Percentiles rank a stretch among this genome's conserved stretches.
Conservation (phyloP, 2,888 invertebrate genomes). For the Tetrapedia diversipes region DNA sequence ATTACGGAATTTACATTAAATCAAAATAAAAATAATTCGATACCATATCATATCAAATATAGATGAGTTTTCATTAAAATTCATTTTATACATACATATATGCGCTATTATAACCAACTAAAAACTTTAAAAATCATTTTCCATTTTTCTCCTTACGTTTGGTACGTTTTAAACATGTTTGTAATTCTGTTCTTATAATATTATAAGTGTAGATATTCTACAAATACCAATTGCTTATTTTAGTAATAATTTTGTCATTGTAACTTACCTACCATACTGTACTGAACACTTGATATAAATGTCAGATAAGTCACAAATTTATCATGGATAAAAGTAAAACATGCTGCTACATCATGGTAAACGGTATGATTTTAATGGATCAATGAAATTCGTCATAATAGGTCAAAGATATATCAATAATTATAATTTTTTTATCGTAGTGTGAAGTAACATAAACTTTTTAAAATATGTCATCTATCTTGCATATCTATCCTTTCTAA, state of each 20-base stretch:
- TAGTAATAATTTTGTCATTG: constrained; percentile 14
- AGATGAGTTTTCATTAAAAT: not conserved
- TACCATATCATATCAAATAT: too few species aligned
- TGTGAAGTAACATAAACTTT: constrained; percentile 24
- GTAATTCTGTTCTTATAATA: not conserved
- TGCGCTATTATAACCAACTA: not conserved
- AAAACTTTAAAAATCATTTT: not conserved
- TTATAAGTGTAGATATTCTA: not conserved
- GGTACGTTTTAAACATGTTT: not conserved
- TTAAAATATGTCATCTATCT: not conserved
- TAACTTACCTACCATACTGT: constrained; percentile 44
- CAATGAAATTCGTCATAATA: constrained; percentile 37
- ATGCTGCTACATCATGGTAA: constrained; percentile 12
- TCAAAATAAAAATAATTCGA: not conserved
- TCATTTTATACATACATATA: not conserved
- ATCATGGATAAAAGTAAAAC: constrained; percentile 18
- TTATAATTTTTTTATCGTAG: constrained; percentile 33
- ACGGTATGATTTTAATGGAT: constrained; percentile 41
- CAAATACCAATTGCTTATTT: not conserved
- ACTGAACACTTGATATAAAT: constrained; percentile 4
- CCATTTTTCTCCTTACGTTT: too few species aligned
- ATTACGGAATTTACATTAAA: not conserved
- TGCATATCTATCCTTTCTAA: not conserved
- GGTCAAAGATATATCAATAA: constrained; percentile 41
- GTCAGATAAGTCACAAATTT: constrained; percentile 35